Base-by-base conservation (phyloP, 1,140 invertebrate genomes). In the Halesus radiatus region DNA sequence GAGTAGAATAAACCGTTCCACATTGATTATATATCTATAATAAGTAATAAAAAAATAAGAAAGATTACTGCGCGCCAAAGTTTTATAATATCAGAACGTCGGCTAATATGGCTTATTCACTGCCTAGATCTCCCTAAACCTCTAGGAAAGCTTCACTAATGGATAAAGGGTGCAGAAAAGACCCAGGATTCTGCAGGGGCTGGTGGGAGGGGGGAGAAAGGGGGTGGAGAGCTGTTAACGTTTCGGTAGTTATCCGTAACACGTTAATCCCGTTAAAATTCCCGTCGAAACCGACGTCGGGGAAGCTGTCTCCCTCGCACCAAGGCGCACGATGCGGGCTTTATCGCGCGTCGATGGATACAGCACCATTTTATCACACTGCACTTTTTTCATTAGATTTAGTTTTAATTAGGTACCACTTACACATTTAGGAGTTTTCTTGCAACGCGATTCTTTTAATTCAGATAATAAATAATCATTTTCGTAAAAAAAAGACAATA, bases 261-360 rank as follows among this genome's bases (percentile, higher is more conserved):
- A 60, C 54, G 54, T 76, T 82, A 82, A 82, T 82, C 73, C 81
- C 78, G 76, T 81, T 81, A 79, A 81, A 81, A 76, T 72, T 72
- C 37, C 37, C 68, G 13, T 6, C 45, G 16, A 22, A 53, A 20
- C 50, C 37, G 16, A 50, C 37, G 20, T 32, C n/a, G 20, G 68
- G 18, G 7, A 20, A 8, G 56, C 56, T 15, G 16, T 60, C 56
- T 60, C 56, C 20, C 56, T 60, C 56, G 18, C n/a, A 60, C 56
- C 56, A 20, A 45, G 10, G 37, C 8, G 8, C 37, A 45, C 56
- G 16, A 3, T 8, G 56, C 20, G 13, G 6, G 56, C 15, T 22
- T 60, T 23, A 60, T 20, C 23, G 56, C 56, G 56, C 56, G 20
- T 23, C n/a, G 56, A 60, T 18, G 56, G 56, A 20, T 7, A 18